Evolutionary conservation across 2,113 vertebrate species (phyloP).

Genomic region (Pipra filicauda): DNA sequence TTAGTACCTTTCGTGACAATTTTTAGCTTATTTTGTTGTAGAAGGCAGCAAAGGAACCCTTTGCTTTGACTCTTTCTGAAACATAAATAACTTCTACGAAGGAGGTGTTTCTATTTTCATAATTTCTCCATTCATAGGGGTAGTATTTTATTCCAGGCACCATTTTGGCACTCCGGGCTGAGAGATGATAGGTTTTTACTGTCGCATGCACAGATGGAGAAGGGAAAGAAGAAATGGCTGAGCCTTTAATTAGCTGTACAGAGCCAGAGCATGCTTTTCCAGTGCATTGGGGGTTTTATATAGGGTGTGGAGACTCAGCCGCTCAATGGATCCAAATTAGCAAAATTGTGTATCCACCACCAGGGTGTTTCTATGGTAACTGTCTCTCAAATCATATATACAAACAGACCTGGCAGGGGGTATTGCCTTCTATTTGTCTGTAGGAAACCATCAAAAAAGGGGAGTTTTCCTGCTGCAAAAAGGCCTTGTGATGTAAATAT

Average conservation of each 20-base stretch:
- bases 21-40: background rate
- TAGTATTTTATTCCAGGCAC: conserved; percentile 41
- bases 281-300: conserved; percentile 48
- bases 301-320: conserved; percentile 38
- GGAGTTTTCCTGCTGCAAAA: conserved; percentile 53
- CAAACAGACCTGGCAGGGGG: conserved; percentile 73
- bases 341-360: conserved; percentile 72
- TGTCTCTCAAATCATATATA: conserved; percentile 72
- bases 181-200: conserved; percentile 51
- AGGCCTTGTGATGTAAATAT: background rate
- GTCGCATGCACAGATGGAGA: conserved; percentile 68
- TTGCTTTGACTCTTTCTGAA: background rate
- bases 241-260: conserved; percentile 72
- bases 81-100: background rate
- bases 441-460: conserved; percentile 62
- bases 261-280: conserved; percentile 64
- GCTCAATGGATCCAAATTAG: conserved; percentile 73
- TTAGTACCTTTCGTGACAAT: background rate
- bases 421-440: conserved; percentile 65
- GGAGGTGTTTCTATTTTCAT: conserved; percentile 29
- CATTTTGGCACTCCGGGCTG: conserved; percentile 54
- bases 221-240: conserved; percentile 62
- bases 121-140: conserved; percentile 19
- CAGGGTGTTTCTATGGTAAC: conserved; percentile 82
- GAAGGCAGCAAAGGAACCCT: background rate